Evolutionary conservation across 2,888 invertebrate genomes (phyloP).

Genomic region (Gibbula magus): DNA sequence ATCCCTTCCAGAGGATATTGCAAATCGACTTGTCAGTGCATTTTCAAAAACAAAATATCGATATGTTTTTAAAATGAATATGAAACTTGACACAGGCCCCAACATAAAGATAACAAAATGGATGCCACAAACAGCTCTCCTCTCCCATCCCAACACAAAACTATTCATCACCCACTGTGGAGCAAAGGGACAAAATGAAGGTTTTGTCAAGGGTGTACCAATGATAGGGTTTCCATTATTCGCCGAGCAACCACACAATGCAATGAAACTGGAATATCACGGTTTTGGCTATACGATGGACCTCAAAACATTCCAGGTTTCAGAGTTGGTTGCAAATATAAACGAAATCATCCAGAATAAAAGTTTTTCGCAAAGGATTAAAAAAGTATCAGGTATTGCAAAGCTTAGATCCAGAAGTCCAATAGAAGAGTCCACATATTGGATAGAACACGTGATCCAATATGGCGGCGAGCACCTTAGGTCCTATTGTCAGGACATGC

Average conservation of each 20-base stretch:
- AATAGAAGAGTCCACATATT: conserved; percentile 49
- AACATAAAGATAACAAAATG: conserved; percentile 43
- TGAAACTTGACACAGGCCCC: not conserved
- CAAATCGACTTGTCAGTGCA: conserved; percentile 34
- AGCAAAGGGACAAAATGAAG: conserved; percentile 54
- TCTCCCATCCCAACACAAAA: conserved; percentile 50
- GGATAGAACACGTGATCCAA: conserved; percentile 61
- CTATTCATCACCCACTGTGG: conserved; percentile 61
- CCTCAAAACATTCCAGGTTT: conserved; percentile 32
- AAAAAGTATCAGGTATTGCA: conserved; percentile 41
- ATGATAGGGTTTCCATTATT: conserved; percentile 52
- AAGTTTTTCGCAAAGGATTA: conserved; percentile 37
- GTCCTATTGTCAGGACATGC: conserved; percentile 48
- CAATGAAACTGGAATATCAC: conserved; percentile 38
- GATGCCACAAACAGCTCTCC: conserved; percentile 57
- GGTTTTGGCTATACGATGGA: conserved; percentile 48
- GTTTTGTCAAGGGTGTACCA: conserved; percentile 58
- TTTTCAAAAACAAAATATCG: conserved; percentile 39
- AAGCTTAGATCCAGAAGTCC: conserved; percentile 38
- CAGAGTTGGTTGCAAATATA: conserved; percentile 38
- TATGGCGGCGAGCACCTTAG: conserved; percentile 55
- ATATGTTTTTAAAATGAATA: conserved; percentile 33
- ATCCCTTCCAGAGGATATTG: conserved; percentile 33
- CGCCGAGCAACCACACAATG: conserved; percentile 51
- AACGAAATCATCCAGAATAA: conserved; percentile 37